Evolutionary conservation across 2,888 invertebrate species (phyloP), one percentile per base, ranked within the genome.

Genomic region (Trichacis sp.): DNA sequence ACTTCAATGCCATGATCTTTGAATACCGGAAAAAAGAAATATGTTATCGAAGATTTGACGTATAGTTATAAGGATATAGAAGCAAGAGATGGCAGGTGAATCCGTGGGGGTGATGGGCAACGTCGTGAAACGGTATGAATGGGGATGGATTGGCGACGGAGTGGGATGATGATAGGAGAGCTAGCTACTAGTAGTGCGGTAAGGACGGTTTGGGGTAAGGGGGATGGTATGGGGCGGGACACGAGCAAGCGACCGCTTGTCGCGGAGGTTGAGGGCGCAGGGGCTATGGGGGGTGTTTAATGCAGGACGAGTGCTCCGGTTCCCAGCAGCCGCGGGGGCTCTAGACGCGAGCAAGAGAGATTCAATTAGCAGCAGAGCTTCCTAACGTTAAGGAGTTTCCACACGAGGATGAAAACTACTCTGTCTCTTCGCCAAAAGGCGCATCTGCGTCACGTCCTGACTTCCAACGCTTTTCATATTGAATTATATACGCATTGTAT

Each of bases 291-390:
- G 82, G 82, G 81, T 82, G 82, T 81, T 82, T 82, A 82, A 82
- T 82, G 82, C 82, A 82, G 79, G 77, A 82, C 82, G 80, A 80
- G 82, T 82, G 82, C 78, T 81, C 70, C 64, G 76, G 81, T 82
- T 82, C 82, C 82, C 82, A 82, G 82, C 81, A 77, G 79, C 81
- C 79, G 82, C 77, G 77, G 80, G 78, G 77, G 77, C 75, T 79
- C 73, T 76, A 81, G 77, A 79, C 80, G 77, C 81, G 79, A 81
- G 78, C 81, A 82, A 82, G 81, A 81, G 82, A 82, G 82, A 82
- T 82, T 82, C 82, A 82, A 82, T 82, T 82, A 82, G 82, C 75
- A 80, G 81, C 82, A 80, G 81, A 82, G 82, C 82, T 82, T 82
- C 80, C 79, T 78, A 80, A 80, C 80, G 76, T 82, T 82, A 81